These are phyloP conservation scores for Calosoma granatense DNA, from an alignment of 1,140 invertebrate genomes.

Conservation along the genomic window DNA sequence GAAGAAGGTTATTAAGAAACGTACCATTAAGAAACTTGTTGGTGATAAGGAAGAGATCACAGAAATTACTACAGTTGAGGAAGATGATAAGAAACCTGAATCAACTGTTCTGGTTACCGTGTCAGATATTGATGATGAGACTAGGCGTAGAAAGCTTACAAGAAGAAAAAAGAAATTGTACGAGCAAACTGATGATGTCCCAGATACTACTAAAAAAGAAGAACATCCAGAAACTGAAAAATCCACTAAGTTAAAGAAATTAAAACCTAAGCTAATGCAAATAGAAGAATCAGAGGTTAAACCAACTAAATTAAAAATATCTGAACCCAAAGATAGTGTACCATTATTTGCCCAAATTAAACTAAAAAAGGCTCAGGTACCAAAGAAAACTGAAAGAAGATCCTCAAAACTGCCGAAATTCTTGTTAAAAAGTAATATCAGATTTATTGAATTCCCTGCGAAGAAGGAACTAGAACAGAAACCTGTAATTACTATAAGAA, in stretches of 20 bases:
- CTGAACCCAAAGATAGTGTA: slow-evolving; percentile 22
- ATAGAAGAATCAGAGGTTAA: slow-evolving; percentile 11
- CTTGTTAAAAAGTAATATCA: slow-evolving; percentile 53
- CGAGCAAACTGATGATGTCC: slow-evolving; percentile 16
- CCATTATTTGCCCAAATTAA: slow-evolving; percentile 50
- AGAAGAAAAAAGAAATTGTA: too few relatives aligned
- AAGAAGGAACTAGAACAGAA: slow-evolving; percentile 33
- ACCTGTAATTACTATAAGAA: slow-evolving; percentile 39
- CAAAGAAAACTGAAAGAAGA: slow-evolving; percentile 39
- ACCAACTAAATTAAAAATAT: slow-evolving; percentile 21
- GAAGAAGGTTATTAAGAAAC: slow-evolving; percentile 19
- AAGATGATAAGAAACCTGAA: slow-evolving; percentile 34
- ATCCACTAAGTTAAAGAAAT: background rate
- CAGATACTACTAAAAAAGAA: slow-evolving; percentile 12
- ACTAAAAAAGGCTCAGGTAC: slow-evolving; percentile 46
- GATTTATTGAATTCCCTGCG: slow-evolving; percentile 48
- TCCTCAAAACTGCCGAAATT: slow-evolving; percentile 49
- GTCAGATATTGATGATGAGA: slow-evolving; percentile 20
- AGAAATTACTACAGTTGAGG: slow-evolving; percentile 39
- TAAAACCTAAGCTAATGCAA: slow-evolving; percentile 8
- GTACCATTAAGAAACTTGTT: slow-evolving; percentile 9
- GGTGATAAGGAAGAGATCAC: slow-evolving; percentile 35
- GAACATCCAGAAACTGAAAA: slow-evolving; percentile 14
- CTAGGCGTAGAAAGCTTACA: too few relatives aligned
- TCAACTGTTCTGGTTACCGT: slow-evolving; percentile 23